phyloP scores from a whole-genome alignment of 2,797 vertebrate species.

The Clarias platycephalus region DNA sequence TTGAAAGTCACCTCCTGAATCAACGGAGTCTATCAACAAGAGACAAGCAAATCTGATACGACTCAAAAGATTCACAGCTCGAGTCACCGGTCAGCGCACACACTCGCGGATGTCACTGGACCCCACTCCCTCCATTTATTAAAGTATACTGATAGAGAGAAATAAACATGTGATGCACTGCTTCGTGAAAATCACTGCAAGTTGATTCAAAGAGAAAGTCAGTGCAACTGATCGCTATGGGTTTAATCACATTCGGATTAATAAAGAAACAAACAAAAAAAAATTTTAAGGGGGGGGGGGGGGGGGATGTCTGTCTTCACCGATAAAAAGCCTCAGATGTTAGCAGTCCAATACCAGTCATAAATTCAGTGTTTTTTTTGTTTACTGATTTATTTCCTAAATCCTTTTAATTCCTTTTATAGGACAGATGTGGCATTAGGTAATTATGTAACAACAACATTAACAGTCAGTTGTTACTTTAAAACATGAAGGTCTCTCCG shows the following conservation, averaged over 20 bases:
- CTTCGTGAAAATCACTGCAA: background rate
- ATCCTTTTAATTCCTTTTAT: no score
- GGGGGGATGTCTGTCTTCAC: no score
- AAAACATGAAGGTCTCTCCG: no score
- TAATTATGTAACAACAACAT: no score
- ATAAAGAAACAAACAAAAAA: no score
- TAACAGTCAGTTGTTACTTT: no score
- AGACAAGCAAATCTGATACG: background rate
- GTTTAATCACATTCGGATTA: background rate
- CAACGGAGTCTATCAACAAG: background rate
- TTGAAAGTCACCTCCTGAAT: background rate
- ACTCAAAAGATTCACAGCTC: background rate
- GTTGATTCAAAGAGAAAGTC: background rate
- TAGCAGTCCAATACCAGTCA: no score
- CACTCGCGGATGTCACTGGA: background rate
- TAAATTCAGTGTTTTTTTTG: no score
- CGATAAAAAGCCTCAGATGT: no score
- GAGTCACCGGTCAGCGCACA: background rate
- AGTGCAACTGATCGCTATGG: background rate
- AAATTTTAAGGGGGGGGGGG: no score
- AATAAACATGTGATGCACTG: background rate
- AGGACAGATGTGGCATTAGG: no score
- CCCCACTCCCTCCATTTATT: background rate
- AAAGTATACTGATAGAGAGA: background rate
- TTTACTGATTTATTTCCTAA: no score